Base-by-base conservation (phyloP, 37 sponge, comb jelly and placozoan genomes). In the Aplysina aerophoba region DNA sequence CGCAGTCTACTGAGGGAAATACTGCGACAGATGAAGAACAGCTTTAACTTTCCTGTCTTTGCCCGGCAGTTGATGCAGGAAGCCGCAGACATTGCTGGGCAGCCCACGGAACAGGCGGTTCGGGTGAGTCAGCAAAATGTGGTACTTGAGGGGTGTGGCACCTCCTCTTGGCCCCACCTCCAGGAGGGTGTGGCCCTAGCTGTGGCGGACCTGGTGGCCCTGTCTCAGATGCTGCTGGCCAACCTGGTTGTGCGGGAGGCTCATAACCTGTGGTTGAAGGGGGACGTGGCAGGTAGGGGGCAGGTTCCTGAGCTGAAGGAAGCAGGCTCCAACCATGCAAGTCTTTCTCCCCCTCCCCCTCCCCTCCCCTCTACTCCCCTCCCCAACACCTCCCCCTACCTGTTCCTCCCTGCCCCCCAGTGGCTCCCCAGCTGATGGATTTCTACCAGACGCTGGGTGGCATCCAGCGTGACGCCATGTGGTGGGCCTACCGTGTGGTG, bases 1-100 rank as follows among this genome's bases (percentile, higher is more conserved):
- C 82, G 97, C 56, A 86, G 83, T 28, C 89, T 97, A 50, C 80
- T 97, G 41, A 82, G 97, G 40, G 97, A 97, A 82, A 73, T 97
- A 20, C 89, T 94, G n/a, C 33, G 94, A 27, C 81, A 83, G 33
- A 79, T 97, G 22, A 87, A 85, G 37, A 65, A 85, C 81, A 54
- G 12, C 21, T 93, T 97, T 61, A 92, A 90, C 40, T 94, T 92
- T 59, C 68, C 72, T 20, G 78, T 61, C 21, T 97, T 97, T 81
- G 55, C 86, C 1, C 86, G 88, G 0, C 68, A 92, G 11, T 80
- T 97, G 69, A 91, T 97, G 92, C 92, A 94, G 71, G 90, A 93
- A 56, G 80, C 73, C 15, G 58, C 36, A 31, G 85, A 84, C 44
- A 28, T 39, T 20, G 80, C 59, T 28, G 83, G 89, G 34, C 62